phyloP scores from a whole-genome alignment of 92 coral and sea anemone species.

The Montipora capitata region DNA sequence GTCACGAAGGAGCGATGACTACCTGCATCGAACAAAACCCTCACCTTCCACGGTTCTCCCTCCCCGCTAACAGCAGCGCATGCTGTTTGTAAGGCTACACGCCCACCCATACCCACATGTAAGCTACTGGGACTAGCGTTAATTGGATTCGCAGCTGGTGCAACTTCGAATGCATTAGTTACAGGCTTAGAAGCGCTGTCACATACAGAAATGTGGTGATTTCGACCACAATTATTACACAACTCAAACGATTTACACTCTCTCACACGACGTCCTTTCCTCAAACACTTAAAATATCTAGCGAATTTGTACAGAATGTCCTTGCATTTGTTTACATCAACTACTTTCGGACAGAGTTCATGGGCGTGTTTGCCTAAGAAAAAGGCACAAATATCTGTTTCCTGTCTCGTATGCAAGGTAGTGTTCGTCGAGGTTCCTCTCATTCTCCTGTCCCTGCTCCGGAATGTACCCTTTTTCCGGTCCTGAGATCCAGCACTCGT shows the following conservation, averaged over 20 bases:
- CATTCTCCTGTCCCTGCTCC: conserved; percentile 3
- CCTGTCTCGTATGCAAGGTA: conserved; percentile 19
- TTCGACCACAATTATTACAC: conserved; percentile 61
- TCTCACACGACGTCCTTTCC: conserved; percentile 44
- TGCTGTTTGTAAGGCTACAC: conserved; percentile 59
- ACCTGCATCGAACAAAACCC: conserved; percentile 73
- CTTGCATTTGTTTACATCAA: conserved; percentile 35
- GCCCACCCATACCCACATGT: conserved; percentile 26
- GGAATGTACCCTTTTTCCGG: neutral
- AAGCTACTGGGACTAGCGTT: conserved; percentile 27
- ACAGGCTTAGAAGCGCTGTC: neutral
- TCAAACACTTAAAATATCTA: conserved; percentile 63
- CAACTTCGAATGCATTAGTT: conserved; percentile 1
- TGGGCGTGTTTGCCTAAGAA: conserved; percentile 30
- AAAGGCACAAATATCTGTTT: conserved; percentile 17
- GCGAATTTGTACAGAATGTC: too few species aligned
- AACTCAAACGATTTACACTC: conserved; percentile 40
- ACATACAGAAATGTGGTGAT: conserved; percentile 58
- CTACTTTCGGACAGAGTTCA: conserved; percentile 46
- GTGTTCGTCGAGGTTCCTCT: conserved; percentile 2
- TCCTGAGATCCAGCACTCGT: conserved; percentile 4
- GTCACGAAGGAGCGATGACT: conserved; percentile 66
- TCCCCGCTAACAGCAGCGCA: conserved; percentile 34
- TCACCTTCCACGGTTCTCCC: conserved; percentile 37
- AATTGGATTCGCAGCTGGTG: conserved; percentile 2